Evolutionary conservation across 23 tunicate species (phyloP), one percentile per base, ranked within the genome.

Genomic region (Halocynthia aurantium): DNA sequence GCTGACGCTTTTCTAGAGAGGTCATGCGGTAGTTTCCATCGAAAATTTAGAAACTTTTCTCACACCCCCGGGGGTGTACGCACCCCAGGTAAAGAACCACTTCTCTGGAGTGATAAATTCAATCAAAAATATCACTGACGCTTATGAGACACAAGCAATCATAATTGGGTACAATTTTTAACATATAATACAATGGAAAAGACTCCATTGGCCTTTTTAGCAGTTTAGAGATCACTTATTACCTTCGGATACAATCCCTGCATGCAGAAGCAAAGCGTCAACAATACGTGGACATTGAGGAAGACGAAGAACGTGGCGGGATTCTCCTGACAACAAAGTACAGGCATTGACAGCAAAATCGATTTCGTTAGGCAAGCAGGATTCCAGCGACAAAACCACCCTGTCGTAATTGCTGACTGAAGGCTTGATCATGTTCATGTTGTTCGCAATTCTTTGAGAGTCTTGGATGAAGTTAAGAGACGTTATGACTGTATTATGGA

Each of bases 311-410:
- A 88, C 95, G 78, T 88, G 95, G 52, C 90, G 62, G 17, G 96
- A 88, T 62, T 88, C 90, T 12, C 90, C 94, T 52, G 94, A 88
- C 69, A 94, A 75, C 9, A 94, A 79, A 0, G 99, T 94, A 75
- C 98, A 92, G 7, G 98, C 98, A 67, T 94, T 94, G 73, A 94
- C 83, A 7, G 94, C 95, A 77, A 94, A 94, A 64, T 94, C 94
- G 31, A 94, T 86, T 72, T 94, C 99, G 67, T 94, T 94, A 8
- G 99, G 99, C 12, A 94, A 77, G 60, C 99, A 90, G 8, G 99
- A 94, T 10, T 80, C 67, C 7, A 94, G 85, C 6, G 99, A 84
- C 56, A 72, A 80, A 9, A 73, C 92, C 22, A 92, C 61, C 56
- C 86, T 62, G 68, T 84, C 88, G 73, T 92, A 92, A 55, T 89